Conservation (phyloP, 1,140 invertebrate genomes). For the Cydia fagiglandana region DNA sequence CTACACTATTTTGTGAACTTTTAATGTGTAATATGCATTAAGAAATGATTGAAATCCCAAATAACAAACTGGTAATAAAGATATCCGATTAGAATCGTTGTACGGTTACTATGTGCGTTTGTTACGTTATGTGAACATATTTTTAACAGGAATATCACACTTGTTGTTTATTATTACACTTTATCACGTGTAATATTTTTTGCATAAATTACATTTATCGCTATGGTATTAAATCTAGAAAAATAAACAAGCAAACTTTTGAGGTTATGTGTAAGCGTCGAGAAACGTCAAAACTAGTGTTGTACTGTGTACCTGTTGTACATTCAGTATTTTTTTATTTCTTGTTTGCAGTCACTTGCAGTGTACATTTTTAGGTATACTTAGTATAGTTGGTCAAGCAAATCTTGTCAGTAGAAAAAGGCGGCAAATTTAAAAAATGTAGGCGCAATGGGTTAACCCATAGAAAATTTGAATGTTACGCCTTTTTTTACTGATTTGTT, state of each 20-base stretch:
- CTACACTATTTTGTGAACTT: not conserved
- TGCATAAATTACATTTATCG: not conserved
- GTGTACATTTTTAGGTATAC: too few species aligned
- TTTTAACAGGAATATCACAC: not conserved
- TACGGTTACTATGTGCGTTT: not conserved
- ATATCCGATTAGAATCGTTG: not conserved
- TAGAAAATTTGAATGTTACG: too few species aligned
- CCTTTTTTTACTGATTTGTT: too few species aligned
- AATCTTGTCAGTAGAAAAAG: too few species aligned
- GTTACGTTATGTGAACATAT: not conserved
- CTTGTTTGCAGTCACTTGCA: too few species aligned
- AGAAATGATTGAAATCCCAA: not conserved
- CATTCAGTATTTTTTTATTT: too few species aligned
- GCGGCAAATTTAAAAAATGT: too few species aligned
- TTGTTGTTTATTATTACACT: not conserved
- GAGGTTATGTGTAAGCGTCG: constrained; percentile 30
- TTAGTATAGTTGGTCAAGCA: too few species aligned
- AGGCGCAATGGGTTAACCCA: too few species aligned
- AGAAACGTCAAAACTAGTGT: constrained; percentile 29
- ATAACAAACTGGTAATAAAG: not conserved
- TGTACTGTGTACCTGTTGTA: not conserved
- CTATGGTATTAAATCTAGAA: not conserved
- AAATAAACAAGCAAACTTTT: constrained; percentile 26
- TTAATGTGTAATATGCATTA: not conserved
- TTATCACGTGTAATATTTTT: not conserved